These are phyloP conservation scores for Fratercula arctica DNA, from an alignment of 2,797 vertebrate species.

Conservation along the genomic window DNA sequence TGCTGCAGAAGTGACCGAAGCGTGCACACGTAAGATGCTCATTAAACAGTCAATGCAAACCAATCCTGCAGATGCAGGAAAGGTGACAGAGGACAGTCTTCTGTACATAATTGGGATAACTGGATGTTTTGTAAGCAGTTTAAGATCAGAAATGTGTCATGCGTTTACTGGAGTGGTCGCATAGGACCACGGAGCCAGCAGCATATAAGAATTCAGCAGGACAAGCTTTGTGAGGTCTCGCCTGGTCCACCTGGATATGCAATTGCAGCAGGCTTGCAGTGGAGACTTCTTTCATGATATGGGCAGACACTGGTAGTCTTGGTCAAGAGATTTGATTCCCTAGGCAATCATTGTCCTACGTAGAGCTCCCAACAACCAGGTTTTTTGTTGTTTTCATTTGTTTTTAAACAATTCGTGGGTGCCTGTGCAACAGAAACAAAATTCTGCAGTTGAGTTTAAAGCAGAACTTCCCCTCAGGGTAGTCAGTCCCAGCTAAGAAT, in stretches of 20 bases:
- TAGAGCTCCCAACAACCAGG: neutral
- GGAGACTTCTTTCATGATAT: neutral
- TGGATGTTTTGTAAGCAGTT: neutral
- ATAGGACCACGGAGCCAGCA: neutral
- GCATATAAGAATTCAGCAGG: neutral
- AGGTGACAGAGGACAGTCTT: neutral
- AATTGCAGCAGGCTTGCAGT: neutral
- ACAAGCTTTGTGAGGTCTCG: neutral
- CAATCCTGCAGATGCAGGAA: neutral
- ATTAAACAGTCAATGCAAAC: neutral
- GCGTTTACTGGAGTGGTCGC: neutral
- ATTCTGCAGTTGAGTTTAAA: neutral
- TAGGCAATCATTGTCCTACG: neutral
- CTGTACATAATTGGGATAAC: fast-evolving
- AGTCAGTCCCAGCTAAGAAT: neutral
- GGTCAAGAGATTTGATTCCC: neutral
- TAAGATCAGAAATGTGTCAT: neutral
- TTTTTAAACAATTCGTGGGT: neutral
- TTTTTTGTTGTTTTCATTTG: neutral
- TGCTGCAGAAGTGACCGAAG: neutral
- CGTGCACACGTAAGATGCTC: fast-evolving
- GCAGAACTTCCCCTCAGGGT: neutral
- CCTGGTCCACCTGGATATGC: neutral
- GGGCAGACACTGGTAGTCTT: neutral
- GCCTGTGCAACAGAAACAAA: neutral